These are phyloP conservation scores for Pan paniscus DNA, from an alignment of 2,113 vertebrate species.

Conservation along the genomic window DNA sequence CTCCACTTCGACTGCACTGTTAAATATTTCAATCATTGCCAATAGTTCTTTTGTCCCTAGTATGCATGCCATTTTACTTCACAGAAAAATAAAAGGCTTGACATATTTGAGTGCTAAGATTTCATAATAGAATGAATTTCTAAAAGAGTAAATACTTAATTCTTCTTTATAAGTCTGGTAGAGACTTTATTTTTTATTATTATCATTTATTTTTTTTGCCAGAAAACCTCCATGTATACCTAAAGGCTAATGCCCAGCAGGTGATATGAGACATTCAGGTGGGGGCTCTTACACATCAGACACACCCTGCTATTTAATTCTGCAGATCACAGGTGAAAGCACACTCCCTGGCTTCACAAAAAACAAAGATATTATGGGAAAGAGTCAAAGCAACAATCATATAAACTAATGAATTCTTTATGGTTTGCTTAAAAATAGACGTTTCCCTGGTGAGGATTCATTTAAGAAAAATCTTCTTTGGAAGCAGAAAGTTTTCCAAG, in stretches of 20 bases:
- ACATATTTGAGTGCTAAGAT: neutral
- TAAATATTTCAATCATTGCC: neutral
- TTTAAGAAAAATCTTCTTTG: neutral
- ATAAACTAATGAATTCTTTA: neutral
- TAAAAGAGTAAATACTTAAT: neutral
- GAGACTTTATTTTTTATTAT: neutral
- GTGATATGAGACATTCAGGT: too few relatives aligned
- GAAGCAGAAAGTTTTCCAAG: constrained; percentile 30
- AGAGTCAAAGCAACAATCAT: neutral
- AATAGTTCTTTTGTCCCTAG: neutral
- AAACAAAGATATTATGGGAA: neutral
- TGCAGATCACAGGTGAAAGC: neutral
- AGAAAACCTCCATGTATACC: neutral
- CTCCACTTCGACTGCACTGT: neutral
- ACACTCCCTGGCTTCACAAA: neutral
- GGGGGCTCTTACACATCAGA: neutral
- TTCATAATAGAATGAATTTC: constrained; percentile 8
- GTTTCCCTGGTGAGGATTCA: neutral
- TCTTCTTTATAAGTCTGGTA: neutral
- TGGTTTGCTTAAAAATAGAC: neutral
- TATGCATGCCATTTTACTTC: constrained; percentile 1
- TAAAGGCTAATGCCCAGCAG: neutral
- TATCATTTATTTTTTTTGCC: neutral
- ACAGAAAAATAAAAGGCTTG: neutral
- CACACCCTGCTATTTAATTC: neutral